A percentile compares a stretch with the other conserved stretches of the same genome.
Evolutionary conservation across 1,140 invertebrate genomes (phyloP).

Genomic region (Meloidogyne exigua): DNA sequence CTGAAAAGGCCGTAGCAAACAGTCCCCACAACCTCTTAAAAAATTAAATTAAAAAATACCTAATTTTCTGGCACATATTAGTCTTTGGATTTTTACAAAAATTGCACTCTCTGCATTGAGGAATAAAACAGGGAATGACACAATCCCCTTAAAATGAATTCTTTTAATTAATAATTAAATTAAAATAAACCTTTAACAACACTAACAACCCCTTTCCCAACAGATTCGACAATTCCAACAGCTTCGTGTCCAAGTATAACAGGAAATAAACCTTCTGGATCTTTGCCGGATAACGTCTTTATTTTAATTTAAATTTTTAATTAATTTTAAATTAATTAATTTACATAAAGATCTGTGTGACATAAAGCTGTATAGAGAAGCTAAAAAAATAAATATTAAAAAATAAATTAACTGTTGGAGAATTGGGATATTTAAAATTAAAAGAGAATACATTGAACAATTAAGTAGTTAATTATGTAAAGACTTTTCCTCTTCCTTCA

Average conservation of each 20-base stretch:
- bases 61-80: slow-evolving; percentile 91
- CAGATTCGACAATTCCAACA: slow-evolving; percentile 81
- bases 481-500: too few species aligned
- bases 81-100: slow-evolving; percentile 93
- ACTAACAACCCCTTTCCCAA: slow-evolving; percentile 58
- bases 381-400: too few species aligned
- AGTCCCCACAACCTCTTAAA: too few species aligned
- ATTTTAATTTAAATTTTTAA: slow-evolving; percentile 66
- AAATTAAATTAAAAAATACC: slow-evolving; percentile 61
- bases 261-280: slow-evolving; percentile 91
- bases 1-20: too few species aligned
- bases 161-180: not conserved
- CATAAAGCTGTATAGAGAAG: slow-evolving; percentile 74
- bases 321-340: slow-evolving; percentile 68
- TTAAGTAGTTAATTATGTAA: too few species aligned
- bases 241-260: slow-evolving; percentile 90
- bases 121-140: slow-evolving; percentile 91
- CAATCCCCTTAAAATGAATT: slow-evolving; percentile 69
- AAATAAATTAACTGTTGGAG: too few species aligned
- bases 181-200: slow-evolving; percentile 65
- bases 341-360: slow-evolving; percentile 80
- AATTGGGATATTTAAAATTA: too few species aligned
- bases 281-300: slow-evolving; percentile 76
- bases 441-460: too few species aligned
- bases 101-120: slow-evolving; percentile 92